Conservation (phyloP, 2,797 vertebrate species). For the Phataginus tricuspis region DNA sequence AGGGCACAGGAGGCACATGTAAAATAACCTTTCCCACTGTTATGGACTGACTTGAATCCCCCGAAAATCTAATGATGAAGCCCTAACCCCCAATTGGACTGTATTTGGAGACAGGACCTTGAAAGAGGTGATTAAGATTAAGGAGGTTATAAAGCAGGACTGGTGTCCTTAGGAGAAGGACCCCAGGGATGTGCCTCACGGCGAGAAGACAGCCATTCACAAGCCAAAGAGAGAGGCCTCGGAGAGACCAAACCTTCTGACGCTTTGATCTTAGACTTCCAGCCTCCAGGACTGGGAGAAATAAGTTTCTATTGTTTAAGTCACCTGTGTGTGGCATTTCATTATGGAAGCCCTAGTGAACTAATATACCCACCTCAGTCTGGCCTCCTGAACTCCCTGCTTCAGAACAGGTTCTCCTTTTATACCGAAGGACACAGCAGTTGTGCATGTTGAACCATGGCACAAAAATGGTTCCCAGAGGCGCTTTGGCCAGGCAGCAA, state of each 20-base stretch:
- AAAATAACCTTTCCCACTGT: no score
- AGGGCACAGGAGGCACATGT: fast-evolving
- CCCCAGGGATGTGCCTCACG: no score
- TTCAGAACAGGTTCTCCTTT: neutral
- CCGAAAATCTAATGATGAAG: neutral
- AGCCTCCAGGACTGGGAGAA: no score
- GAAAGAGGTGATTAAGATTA: neutral
- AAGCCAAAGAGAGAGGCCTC: neutral
- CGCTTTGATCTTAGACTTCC: neutral
- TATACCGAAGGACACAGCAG: neutral
- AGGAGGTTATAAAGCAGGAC: neutral
- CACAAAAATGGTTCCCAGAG: neutral
- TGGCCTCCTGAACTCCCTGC: neutral
- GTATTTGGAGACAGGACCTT: neutral
- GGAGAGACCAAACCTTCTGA: neutral
- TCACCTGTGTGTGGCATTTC: neutral
- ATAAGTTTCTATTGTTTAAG: neutral
- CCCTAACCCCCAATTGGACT: neutral
- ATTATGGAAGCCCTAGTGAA: neutral
- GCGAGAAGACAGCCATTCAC: fast-evolving
- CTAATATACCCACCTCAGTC: neutral
- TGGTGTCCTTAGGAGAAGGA: neutral
- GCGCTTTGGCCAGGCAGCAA: neutral
- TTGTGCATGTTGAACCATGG: no score
- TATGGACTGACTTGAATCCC: no score